phyloP scores from a whole-genome alignment of 2,113 vertebrate species.

The Rostratula benghalensis region DNA sequence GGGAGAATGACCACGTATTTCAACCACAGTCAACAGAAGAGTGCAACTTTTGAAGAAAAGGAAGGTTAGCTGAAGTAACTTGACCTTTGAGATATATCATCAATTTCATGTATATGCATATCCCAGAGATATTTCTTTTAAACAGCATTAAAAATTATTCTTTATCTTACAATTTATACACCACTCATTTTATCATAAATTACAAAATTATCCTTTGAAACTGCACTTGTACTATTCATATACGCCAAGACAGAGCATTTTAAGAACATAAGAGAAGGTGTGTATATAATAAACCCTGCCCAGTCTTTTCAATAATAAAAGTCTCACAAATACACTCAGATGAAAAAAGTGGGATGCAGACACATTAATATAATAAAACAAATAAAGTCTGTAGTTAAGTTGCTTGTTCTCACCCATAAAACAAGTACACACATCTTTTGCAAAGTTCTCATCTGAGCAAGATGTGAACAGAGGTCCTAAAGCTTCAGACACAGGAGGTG shows the following conservation, averaged over 20 bases:
- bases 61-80: neutral
- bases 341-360: neutral
- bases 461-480: neutral
- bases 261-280: neutral
- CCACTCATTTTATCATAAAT: neutral
- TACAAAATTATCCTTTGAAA: neutral
- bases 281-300: neutral
- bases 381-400: neutral
- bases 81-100: neutral
- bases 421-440: neutral
- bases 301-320: neutral
- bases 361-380: neutral
- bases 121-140: neutral
- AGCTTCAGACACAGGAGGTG: neutral
- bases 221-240: neutral
- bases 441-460: neutral
- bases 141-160: neutral
- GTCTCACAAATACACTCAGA: neutral
- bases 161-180: neutral
- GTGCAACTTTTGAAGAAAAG: neutral
- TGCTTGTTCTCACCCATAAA: neutral
- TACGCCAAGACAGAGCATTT: neutral
- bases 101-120: neutral
- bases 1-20: neutral
- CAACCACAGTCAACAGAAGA: neutral